phyloP scores from a whole-genome alignment of 35 echinoderm and acorn worm genomes.

The Ptychodera flava region DNA sequence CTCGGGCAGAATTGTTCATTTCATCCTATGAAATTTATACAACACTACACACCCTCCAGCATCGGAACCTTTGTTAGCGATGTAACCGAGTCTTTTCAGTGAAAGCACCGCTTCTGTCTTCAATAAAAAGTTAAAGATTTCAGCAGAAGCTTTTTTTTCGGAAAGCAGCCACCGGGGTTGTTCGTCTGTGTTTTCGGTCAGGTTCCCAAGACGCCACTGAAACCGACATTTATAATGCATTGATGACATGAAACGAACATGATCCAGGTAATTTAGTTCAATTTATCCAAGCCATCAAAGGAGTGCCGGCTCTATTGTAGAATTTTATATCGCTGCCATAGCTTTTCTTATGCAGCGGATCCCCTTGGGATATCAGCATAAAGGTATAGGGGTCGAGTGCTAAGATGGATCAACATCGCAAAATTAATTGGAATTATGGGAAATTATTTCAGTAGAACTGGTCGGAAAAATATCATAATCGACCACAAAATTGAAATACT shows the following conservation, averaged over 20 bases:
- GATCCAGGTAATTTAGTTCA: neutral
- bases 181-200: neutral
- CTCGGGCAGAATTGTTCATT: neutral
- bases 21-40: neutral
- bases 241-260: neutral
- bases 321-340: neutral
- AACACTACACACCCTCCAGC: neutral
- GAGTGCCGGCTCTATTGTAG: neutral
- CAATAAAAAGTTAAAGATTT: neutral
- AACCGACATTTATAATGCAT: neutral
- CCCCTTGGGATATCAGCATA: neutral
- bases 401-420: too few relatives aligned
- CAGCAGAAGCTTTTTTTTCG: too few relatives aligned
- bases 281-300: neutral
- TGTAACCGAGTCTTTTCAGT: neutral
- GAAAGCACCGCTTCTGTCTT: neutral
- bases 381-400: neutral
- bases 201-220: neutral
- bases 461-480: neutral
- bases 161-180: too few relatives aligned
- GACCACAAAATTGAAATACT: neutral
- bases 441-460: neutral
- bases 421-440: neutral
- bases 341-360: neutral
- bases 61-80: neutral